Evolutionary conservation across 1,140 invertebrate genomes (phyloP).

Genomic region (Sycobia sp.): DNA sequence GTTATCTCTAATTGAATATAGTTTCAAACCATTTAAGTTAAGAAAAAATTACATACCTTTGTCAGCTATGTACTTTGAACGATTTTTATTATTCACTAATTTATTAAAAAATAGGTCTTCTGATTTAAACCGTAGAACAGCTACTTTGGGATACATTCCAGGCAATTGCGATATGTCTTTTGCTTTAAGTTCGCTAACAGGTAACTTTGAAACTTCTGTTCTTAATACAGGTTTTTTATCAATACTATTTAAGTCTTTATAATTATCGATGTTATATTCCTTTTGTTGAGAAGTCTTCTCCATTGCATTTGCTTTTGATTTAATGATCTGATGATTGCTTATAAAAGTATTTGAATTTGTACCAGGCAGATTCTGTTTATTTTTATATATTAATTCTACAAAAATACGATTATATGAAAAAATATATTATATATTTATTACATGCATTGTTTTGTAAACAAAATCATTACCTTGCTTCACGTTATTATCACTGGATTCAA

Average conservation of each 20-base stretch:
- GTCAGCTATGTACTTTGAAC: slow-evolving; percentile 9
- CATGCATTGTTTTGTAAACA: too few species aligned
- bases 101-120: background rate
- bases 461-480: too few species aligned
- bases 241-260: too few species aligned
- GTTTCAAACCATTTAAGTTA: too few species aligned
- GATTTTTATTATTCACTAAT: background rate
- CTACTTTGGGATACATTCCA: slow-evolving; percentile 5
- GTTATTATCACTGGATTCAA: too few species aligned
- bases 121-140: background rate
- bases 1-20: too few species aligned
- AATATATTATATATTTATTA: background rate
- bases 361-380: background rate
- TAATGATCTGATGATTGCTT: background rate
- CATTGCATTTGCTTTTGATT: background rate
- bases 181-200: background rate
- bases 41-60: slow-evolving; percentile 12
- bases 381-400: background rate
- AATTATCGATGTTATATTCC: too few species aligned
- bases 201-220: too few species aligned
- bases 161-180: background rate
- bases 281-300: background rate
- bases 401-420: background rate
- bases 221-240: too few species aligned
- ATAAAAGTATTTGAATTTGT: background rate